A percentile compares a stretch with the other conserved stretches of the same genome.
Evolutionary conservation across 92 coral and sea anemone genomes (phyloP).

Genomic region (Paragorgia papillata): DNA sequence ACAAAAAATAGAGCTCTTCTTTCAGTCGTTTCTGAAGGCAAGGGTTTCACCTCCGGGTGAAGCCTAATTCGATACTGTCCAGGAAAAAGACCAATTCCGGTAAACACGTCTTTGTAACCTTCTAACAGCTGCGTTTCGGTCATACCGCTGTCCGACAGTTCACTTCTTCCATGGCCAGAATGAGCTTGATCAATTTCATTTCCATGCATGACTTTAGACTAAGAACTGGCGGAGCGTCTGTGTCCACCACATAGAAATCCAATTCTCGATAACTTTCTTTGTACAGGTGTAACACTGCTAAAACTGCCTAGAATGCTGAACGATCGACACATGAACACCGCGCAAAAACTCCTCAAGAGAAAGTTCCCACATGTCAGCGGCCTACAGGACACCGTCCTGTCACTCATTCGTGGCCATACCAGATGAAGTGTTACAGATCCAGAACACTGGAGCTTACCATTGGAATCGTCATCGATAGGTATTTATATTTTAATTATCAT

Average conservation of each 20-base stretch:
- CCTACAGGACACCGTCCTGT: slow-evolving; percentile 3
- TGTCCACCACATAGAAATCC: slow-evolving; percentile 19
- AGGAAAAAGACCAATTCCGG: slow-evolving; percentile 7
- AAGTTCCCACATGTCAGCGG: slow-evolving; percentile 12
- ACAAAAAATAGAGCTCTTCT: slow-evolving; percentile 3
- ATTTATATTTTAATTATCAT: background rate
- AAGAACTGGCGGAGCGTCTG: slow-evolving; percentile 14
- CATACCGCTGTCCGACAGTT: background rate
- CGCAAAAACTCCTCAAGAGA: background rate
- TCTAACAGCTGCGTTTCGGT: background rate
- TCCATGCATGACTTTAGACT: slow-evolving; percentile 8
- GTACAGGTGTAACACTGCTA: background rate
- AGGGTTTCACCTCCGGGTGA: slow-evolving; percentile 1
- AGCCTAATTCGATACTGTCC: slow-evolving; percentile 8
- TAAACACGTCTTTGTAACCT: slow-evolving; percentile 16
- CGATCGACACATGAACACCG: no score
- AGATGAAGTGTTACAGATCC: slow-evolving; percentile 16
- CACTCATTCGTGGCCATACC: background rate
- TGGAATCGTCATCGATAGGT: slow-evolving; percentile 25
- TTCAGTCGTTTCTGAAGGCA: slow-evolving; percentile 12
- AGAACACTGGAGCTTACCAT: slow-evolving; percentile 17
- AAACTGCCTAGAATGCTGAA: no score
- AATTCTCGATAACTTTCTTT: slow-evolving; percentile 13
- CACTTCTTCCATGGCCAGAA: background rate
- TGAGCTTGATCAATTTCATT: slow-evolving; percentile 16